Evolutionary conservation across 2,888 invertebrate genomes (phyloP), one percentile per base, ranked within the genome.

Genomic region (Platerodrilus igneus): DNA sequence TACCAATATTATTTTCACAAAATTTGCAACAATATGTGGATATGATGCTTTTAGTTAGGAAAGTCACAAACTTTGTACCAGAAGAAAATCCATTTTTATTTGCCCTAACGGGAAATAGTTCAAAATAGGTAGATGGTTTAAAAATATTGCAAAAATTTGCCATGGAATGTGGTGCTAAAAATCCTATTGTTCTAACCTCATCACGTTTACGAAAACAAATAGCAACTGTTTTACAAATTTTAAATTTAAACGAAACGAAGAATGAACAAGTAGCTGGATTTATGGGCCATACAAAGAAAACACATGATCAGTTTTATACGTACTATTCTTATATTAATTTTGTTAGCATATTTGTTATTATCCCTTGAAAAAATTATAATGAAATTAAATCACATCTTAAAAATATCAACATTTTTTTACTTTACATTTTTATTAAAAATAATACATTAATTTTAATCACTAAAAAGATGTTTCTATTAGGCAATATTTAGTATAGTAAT

Each of bases 161-260:
- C 5, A 16, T 9, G 36, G 36, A 28, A 19, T 49, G 47, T 39
- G 47, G 49, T 8, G 43, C 49, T 19, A 21, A 45, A 44, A 44
- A 50, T 44, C 53, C n/a, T 23, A 23, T 18, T 28, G n/a, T 25
- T 15, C 34, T 50, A 20, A 46, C 52, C 20, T 52, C 52, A 22
- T 47, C 50, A n/a, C 43, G 47, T 15, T 40, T 52, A 11, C 41
- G 54, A 28, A 55, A 55, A 42, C 52, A 54, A 34, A 55, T 55
- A 17, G 55, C 51, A 13, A 53, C 53, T 3, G 51, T 52, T 11
- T 22, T 51, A 28, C 52, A 52, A 41, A 35, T 50, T 8, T 22
- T 49, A 42, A 47, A 42, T 35, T 37, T 47, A 14, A 43, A 28
- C 28, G 36, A 44, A 29, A 28, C 33, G 6, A 47, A 51, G 37